These are phyloP conservation scores for Anarrhichthys ocellatus DNA, from an alignment of 2,113 vertebrate species.

Conservation along the genomic window DNA sequence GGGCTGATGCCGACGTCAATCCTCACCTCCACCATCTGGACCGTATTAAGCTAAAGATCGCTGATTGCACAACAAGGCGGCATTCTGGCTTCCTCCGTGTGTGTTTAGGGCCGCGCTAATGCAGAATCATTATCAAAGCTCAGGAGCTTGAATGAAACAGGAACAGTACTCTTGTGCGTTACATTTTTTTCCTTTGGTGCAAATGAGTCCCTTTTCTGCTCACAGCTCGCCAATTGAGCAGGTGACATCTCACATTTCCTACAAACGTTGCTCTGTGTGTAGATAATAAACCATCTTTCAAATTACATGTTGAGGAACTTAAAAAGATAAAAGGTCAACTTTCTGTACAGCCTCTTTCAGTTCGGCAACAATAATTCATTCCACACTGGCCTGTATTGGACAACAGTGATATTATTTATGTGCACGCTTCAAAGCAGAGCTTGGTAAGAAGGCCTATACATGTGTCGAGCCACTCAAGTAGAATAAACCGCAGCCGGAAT, in stretches of 20 bases:
- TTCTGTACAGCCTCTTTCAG: background rate
- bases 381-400: background rate
- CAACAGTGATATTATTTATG: background rate
- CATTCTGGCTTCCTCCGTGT: conserved; percentile 22
- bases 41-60: conserved; percentile 56
- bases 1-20: conserved; percentile 64
- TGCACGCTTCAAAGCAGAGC: background rate
- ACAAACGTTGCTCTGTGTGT: background rate
- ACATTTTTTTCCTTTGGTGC: background rate
- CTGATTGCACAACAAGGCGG: conserved; percentile 57
- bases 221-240: background rate
- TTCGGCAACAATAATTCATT: background rate
- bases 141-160: conserved; percentile 7
- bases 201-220: background rate
- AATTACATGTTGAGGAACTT: background rate
- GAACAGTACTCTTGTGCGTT: background rate
- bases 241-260: background rate
- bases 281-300: background rate
- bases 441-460: background rate
- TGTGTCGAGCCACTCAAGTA: background rate
- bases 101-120: conserved; percentile 1
- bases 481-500: background rate
- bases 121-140: conserved; percentile 16
- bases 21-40: conserved; percentile 74
- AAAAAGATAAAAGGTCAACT: background rate